Conservation (phyloP, 2,113 vertebrate species). For the Maccullochella peelii region DNA sequence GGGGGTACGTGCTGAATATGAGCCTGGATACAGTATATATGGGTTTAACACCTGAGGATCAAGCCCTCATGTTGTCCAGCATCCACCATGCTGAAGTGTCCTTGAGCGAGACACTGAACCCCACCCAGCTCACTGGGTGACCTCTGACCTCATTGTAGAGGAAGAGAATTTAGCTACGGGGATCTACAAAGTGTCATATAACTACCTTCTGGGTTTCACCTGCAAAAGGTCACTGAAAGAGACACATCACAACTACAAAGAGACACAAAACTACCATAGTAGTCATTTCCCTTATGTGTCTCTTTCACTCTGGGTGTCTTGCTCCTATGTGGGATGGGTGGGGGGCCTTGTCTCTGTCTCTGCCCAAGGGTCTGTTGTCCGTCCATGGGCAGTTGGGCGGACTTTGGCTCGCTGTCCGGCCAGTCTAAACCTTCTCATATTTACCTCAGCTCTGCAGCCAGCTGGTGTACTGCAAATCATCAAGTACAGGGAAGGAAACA, state of each 20-base stretch:
- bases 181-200: background rate
- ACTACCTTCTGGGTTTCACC: background rate
- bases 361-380: background rate
- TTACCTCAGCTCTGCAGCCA: constrained; percentile 11
- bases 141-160: background rate
- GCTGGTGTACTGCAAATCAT: constrained; percentile 26
- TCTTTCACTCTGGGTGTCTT: background rate
- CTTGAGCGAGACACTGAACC: background rate
- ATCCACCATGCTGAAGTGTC: background rate
- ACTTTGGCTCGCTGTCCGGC: background rate
- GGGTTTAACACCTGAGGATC: background rate
- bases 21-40: background rate
- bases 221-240: background rate
- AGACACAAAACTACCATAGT: background rate
- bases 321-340: too few species aligned
- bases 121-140: background rate
- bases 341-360: background rate
- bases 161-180: background rate
- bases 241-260: background rate
- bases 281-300: background rate
- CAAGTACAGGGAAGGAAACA: background rate
- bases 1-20: background rate
- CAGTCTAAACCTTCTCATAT: background rate
- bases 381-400: background rate
- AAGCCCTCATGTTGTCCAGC: background rate